phyloP scores from a whole-genome alignment of 2,113 vertebrate genomes.

The Ginglymostoma cirratum region DNA sequence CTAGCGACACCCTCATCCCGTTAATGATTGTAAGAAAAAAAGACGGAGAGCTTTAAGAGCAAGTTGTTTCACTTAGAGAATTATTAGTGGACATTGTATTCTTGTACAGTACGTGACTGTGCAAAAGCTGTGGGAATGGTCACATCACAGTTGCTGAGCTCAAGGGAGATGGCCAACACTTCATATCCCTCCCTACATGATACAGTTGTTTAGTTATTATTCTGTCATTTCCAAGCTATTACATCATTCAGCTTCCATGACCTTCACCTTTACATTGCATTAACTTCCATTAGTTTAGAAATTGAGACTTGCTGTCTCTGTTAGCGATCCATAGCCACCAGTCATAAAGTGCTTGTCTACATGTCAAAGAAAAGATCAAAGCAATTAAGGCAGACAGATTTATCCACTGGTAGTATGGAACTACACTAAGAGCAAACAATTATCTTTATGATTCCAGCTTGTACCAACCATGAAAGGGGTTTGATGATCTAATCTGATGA shows the following conservation, averaged over 20 bases:
- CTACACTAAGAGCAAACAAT: background rate
- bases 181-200: background rate
- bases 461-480: too few relatives aligned
- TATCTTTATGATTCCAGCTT: background rate
- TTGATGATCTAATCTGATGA: background rate
- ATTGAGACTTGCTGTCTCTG: slow-evolving; percentile 2
- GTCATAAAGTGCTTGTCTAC: background rate
- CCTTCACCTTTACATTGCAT: background rate
- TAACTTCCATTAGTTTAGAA: background rate
- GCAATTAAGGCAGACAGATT: background rate
- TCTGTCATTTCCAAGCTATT: background rate
- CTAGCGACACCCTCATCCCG: too few relatives aligned
- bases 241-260: background rate
- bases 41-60: background rate
- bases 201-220: background rate
- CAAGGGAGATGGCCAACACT: background rate
- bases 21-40: too few relatives aligned
- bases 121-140: background rate
- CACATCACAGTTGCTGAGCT: background rate
- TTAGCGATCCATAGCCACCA: background rate
- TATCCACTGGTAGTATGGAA: background rate
- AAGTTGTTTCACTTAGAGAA: background rate
- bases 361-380: background rate
- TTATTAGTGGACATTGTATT: background rate
- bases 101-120: background rate